Conservation (phyloP, 1,140 invertebrate species). For the Pseudomyrmex sp. region DNA sequence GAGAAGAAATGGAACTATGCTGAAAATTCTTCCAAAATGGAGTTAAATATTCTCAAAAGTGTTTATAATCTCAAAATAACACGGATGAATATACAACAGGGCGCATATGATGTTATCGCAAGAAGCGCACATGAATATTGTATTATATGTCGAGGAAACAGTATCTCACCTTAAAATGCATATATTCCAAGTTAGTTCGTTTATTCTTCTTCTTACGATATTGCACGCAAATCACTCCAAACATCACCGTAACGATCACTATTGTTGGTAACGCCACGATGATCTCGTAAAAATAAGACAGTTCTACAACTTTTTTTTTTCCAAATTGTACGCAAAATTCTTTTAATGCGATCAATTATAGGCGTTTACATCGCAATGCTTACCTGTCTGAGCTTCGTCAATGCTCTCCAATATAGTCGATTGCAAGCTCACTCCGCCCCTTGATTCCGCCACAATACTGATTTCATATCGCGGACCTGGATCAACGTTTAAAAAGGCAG, state of each 20-base stretch:
- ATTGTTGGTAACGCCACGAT: constrained; percentile 51
- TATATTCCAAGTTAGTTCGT: constrained; percentile 54
- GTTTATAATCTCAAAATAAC: background rate
- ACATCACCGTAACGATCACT: constrained; percentile 49
- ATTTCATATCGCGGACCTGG: constrained; percentile 73
- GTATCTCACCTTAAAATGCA: constrained; percentile 70
- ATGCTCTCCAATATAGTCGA: constrained; percentile 19
- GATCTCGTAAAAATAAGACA: constrained; percentile 36
- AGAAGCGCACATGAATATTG: background rate
- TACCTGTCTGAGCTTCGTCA: constrained; percentile 13
- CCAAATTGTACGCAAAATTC: background rate
- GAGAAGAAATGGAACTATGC: too few species aligned
- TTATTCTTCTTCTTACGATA: constrained; percentile 51
- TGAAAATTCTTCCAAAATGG: too few species aligned
- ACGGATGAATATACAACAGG: background rate
- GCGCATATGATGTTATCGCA: too few species aligned
- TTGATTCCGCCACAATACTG: constrained; percentile 76
- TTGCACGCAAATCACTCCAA: constrained; percentile 57
- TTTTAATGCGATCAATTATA: background rate
- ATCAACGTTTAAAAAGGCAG: constrained; percentile 67
- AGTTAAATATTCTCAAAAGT: too few species aligned
- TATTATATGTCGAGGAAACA: background rate
- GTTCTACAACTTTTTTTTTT: constrained; percentile 21
- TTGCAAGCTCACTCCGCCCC: constrained; percentile 72
- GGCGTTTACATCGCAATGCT: background rate